phyloP scores from a whole-genome alignment of 2,113 vertebrate species.

The Myiopsitta monachus region DNA sequence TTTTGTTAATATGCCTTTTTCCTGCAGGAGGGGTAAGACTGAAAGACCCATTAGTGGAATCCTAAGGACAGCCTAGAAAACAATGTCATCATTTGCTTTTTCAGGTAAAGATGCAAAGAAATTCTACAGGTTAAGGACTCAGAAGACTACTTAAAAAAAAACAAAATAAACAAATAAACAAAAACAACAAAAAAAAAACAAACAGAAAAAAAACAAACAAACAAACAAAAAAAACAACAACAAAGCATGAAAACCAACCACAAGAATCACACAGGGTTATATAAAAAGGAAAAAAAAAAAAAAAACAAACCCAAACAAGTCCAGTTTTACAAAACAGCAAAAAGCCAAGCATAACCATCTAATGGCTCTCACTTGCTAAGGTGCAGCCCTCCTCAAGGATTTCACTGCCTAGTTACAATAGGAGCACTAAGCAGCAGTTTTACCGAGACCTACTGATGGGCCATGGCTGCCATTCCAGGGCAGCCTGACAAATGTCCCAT shows the following conservation, averaged over 20 bases:
- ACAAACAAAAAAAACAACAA: too few relatives aligned
- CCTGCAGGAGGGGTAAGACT: rapidly evolving
- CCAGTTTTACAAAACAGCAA: background rate
- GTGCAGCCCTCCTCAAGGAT: background rate
- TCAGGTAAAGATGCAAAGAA: background rate
- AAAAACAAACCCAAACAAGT: background rate
- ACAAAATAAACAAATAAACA: background rate
- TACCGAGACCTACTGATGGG: background rate
- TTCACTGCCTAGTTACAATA: background rate
- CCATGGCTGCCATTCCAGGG: background rate
- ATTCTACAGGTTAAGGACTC: background rate
- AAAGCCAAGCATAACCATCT: background rate
- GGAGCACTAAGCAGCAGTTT: background rate
- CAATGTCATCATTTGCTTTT: background rate
- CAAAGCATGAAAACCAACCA: background rate
- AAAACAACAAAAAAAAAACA: background rate
- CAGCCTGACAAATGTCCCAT: background rate
- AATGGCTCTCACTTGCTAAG: background rate
- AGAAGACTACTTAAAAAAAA: background rate
- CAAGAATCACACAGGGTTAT: background rate
- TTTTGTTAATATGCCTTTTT: background rate
- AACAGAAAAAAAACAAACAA: too few relatives aligned
- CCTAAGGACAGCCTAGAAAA: background rate
- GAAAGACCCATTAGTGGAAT: background rate
- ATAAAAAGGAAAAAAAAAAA: background rate